Base-by-base conservation (phyloP, 2,888 invertebrate genomes). In the Dorcus parallelipipedus region DNA sequence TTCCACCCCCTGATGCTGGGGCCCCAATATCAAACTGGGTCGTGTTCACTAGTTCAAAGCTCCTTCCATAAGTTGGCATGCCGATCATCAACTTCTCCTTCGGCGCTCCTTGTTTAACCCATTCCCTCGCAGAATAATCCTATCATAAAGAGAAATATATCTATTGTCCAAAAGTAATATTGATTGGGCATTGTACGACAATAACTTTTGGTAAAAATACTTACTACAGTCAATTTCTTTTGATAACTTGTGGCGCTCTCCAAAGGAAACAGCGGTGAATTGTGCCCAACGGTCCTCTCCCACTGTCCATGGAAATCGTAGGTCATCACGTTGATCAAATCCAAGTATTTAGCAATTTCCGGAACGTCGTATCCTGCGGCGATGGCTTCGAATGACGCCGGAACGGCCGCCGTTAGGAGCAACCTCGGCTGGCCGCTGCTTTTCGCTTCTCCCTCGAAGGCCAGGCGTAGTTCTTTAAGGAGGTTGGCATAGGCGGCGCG, bases 301-400 rank as follows among this genome's bases (percentile, higher is more conserved):
- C 95, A 95, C 74, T 94, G 93, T 0, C 95, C 95, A 73, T 95
- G 95, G 84, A 95, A 95, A 76, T 95, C 95, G 73, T 95, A 96
- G 0, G 95, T 94, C 95, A 95, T 95, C 8, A 95, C 90, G 75
- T 95, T 95, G 74, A 95, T 93, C 74, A 91, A 94, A 79, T 96
- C 95, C 72, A 95, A 82, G 74, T 93, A 95, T 80, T 95, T 95
- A 3, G 94, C 90, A 65, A 96, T 93, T 79, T 95, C 95, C 0
- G 93, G 92, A 0, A 95, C 95, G 69, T 95, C 95, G 69, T 95
- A 95, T 5, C 95, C 95, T 58, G 94, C 94, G 56, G 93, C 93
- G 49, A 95, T 93, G 0, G 95, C 95, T 80, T 95, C 95, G 64
- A 94, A 94, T 20, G 93, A 93, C 0, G 95, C 95, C 3, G 95